Base-by-base conservation (phyloP, 2,797 vertebrate species). In the Saxicola maurus region DNA sequence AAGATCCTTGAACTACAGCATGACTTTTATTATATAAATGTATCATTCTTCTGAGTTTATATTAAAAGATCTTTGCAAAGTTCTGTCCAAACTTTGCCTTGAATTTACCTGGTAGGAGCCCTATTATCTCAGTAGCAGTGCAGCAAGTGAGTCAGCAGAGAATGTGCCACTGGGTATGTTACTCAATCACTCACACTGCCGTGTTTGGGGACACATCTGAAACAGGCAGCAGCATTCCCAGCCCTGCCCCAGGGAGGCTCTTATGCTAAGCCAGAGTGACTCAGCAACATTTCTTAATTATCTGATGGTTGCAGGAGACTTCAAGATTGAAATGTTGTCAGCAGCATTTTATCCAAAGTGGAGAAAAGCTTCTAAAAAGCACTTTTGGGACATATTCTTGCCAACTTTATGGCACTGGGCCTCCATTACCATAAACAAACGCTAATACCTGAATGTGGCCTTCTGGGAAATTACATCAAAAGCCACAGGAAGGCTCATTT, bases 341-440 rank as follows among this genome's bases (percentile, higher is more conserved):
- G 93, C 66, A 79, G 84, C 91, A 73, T 89, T 96, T 94, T 87
- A 94, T 77, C 66, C 91, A 74, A 82, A 94, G 84, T 69, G 73
- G 75, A 66, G 85, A 94, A 95, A 95, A 95, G 57, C 84, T 93
- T 93, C 75, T 89, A 71, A 66, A 94, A 95, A 87, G 89, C 56
- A 57, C 92, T 87, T 85, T 2, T 69, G 95, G 90, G 95, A 94
- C 80, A 49, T 66, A 90, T 91, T 93, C 38, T 37, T 78, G 37
- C 74, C 78, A 62, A 87, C 24, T 83, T 84, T 90, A 76, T 69
- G 75, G 61, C 57, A 43, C 31, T 89, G 80, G 92, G 76, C 82
- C 55, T 40, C 94, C 87, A 90, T 78, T 83, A 78, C 51, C 71
- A 72, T 64, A 89, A 89, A 94, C 90, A 96, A 96, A 93, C 82